A percentile compares a stretch with the other conserved stretches of the same genome.
Conservation (phyloP, 2,113 vertebrate genomes). For the Pica pica region DNA sequence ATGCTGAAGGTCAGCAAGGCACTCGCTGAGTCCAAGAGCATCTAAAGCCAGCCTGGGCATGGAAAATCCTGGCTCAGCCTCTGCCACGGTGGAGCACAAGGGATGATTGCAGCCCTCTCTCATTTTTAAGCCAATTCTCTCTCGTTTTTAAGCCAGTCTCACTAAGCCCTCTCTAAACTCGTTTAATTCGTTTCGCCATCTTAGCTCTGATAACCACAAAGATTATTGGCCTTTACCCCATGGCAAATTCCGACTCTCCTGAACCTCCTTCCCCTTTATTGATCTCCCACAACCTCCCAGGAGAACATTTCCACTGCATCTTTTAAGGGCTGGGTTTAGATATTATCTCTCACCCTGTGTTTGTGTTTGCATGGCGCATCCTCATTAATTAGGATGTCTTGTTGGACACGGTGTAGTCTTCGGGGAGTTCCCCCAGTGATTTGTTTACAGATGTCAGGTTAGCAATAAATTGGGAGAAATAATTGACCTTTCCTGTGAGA, state of each 20-base stretch:
- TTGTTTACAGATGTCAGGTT: slow-evolving; percentile 63
- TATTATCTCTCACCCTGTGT: not conserved
- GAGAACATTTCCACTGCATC: not conserved
- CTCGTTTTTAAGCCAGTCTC: not conserved
- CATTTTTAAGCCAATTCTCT: not conserved
- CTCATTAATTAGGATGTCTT: slow-evolving; percentile 52
- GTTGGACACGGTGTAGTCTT: slow-evolving; percentile 5
- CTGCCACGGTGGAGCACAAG: rapidly evolving
- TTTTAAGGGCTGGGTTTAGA: not conserved
- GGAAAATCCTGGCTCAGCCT: not conserved
- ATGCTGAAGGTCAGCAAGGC: rapidly evolving
- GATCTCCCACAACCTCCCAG: not conserved
- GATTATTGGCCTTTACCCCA: not conserved
- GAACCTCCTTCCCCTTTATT: not conserved
- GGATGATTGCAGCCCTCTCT: not conserved
- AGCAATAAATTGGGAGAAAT: slow-evolving; percentile 49
- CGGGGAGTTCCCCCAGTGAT: not conserved
- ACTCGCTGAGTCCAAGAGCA: not conserved
- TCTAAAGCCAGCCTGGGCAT: not conserved
- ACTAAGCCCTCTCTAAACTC: not conserved
- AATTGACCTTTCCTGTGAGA: slow-evolving; percentile 59
- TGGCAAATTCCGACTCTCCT: not conserved
- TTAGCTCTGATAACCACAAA: not conserved
- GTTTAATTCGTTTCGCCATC: not conserved
- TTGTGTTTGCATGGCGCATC: not conserved